Conservation (phyloP, 2,113 vertebrate genomes). For the Symphodus melops region DNA sequence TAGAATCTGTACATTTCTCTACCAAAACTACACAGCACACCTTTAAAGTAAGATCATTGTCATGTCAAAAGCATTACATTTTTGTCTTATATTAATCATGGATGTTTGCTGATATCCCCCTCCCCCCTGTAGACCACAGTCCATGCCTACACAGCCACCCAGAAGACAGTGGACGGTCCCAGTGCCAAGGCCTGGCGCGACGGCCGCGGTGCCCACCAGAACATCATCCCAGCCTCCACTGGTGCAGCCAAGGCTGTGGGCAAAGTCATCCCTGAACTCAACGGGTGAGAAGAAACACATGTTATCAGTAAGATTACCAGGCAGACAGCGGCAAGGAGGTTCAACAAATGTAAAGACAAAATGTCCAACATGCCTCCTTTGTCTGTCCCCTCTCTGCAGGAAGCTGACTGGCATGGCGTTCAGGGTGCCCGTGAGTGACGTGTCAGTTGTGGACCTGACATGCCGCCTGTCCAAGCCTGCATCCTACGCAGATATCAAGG, state of each 20-base stretch:
- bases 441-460: conserved; percentile 92
- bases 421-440: conserved; percentile 89
- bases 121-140: conserved; percentile 86
- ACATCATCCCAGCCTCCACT: conserved; percentile 92
- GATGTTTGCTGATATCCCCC: not conserved
- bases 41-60: not conserved
- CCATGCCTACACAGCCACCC: conserved; percentile 92
- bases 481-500: conserved; percentile 85
- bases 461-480: conserved; percentile 86
- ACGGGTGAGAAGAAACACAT: conserved; percentile 80
- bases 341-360: not conserved
- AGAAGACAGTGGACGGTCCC: conserved; percentile 92
- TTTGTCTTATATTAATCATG: not conserved
- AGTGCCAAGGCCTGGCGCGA: conserved; percentile 91
- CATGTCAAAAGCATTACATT: not conserved
- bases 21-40: too few species aligned
- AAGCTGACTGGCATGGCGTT: conserved; percentile 94
- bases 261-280: conserved; percentile 90
- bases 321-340: not conserved
- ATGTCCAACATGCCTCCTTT: not conserved
- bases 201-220: conserved; percentile 88
- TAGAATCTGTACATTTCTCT: too few species aligned
- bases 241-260: conserved; percentile 92
- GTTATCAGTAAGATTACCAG: not conserved
- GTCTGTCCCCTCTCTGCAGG: conserved; percentile 58